Evolutionary conservation across 1,140 invertebrate genomes (phyloP), one percentile per base, ranked within the genome.

Genomic region (Calosoma granatense): DNA sequence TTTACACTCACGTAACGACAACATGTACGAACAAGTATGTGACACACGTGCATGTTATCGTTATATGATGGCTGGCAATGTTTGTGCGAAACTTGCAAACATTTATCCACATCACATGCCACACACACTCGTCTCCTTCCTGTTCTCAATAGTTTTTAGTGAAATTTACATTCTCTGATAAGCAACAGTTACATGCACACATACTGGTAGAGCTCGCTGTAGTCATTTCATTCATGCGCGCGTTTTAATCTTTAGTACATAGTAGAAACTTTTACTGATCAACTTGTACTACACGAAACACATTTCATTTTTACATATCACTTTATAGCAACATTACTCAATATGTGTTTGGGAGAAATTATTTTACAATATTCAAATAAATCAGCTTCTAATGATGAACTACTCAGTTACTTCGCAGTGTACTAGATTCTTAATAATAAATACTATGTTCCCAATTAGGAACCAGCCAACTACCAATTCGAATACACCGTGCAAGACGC

Each of bases 381-480:
- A 12, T 47, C 15, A 9, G 41, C 17, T 47, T 12, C 41, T 4
- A 12, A 11, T 11, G 3, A 47, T 12, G 17, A 4, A 47, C 15
- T 47, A 36, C 26, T n/a, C n/a, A 36, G 26, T 36, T 36, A 9
- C 6, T 9, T 9, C 26, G 26, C n/a, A 36, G 6, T 9, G 26
- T 36, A 9, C 26, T 9, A 9, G 6, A 36, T 36, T 36, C n/a
- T n/a, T n/a, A n/a, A 36, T 36, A 36, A 36, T 36, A n/a, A 36
- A 36, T 36, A 36, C 26, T 9, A 36, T 9, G n/a, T 36, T 17
- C 17, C 6, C 4, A 17, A 12, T 12, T 17, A 81, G 72, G 73
- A 81, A 60, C 81, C 82, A 56, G 83, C 83, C 20, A 85, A 86
- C 70, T 88, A 88, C 70, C 76, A 81, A 59, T 88, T 87, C 74